Conservation (phyloP, 2,797 vertebrate species). For the Chloroceryle amazona region DNA sequence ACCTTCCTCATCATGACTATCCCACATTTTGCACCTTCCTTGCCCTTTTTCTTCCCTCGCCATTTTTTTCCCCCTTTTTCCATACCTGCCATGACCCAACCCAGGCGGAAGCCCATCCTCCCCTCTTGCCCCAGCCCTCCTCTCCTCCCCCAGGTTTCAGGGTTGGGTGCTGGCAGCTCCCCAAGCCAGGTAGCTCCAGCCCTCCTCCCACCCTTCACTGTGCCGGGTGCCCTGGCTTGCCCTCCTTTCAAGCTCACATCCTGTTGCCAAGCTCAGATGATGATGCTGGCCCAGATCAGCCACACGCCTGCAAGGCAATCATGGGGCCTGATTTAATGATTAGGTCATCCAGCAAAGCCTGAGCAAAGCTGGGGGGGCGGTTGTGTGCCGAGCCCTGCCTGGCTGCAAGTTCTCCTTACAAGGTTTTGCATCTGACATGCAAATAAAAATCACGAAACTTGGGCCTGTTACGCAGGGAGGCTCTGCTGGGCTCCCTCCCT, state of each 20-base stretch:
- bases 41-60: neutral
- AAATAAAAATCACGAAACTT: neutral
- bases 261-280: slow-evolving; percentile 4
- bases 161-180: neutral
- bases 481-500: slow-evolving; percentile 17
- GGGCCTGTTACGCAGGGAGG: neutral
- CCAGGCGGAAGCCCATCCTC: neutral
- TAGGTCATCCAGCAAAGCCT: neutral
- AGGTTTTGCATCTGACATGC: neutral
- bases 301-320: neutral
- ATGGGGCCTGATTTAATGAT: neutral
- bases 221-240: neutral
- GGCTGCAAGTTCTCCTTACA: neutral
- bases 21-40: neutral
- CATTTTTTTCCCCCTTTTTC: neutral
- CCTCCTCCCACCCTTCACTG: neutral
- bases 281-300: slow-evolving; percentile 15
- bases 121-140: neutral
- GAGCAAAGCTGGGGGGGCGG: neutral
- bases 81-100: neutral
- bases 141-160: slow-evolving; percentile 39
- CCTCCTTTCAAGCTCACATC: slow-evolving; percentile 64
- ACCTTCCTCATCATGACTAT: neutral
- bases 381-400: accelerated
- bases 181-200: neutral